Evolutionary conservation across 1,140 invertebrate species (phyloP).

Genomic region (Melanaphis sacchari): DNA sequence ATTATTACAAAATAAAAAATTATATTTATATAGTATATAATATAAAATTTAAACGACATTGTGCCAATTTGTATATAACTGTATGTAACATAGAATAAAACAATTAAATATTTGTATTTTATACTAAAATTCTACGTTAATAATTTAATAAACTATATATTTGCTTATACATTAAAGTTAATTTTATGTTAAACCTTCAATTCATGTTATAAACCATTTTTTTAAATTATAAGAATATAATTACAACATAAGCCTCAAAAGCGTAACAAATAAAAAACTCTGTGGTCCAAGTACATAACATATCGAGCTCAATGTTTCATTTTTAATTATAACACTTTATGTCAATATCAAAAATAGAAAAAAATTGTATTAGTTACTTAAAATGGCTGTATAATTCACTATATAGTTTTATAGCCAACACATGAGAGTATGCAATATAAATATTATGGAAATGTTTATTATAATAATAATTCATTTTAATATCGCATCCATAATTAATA

Average conservation of each 20-base stretch:
- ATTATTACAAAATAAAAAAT: neutral
- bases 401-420: neutral
- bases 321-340: neutral
- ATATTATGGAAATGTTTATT: neutral
- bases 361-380: neutral
- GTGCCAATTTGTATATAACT: no score
- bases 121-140: no score
- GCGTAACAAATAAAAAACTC: neutral
- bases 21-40: neutral
- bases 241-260: neutral
- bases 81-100: no score
- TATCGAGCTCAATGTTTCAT: neutral
- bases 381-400: neutral
- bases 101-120: no score
- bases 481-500: neutral
- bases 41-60: neutral
- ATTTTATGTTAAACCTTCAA: neutral
- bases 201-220: neutral
- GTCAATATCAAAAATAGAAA: neutral
- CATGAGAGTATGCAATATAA: neutral
- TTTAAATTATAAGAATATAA: neutral
- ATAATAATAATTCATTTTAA: no score
- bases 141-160: no score
- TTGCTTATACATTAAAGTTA: no score
- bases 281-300: neutral